phyloP scores from a whole-genome alignment of 1,140 invertebrate genomes.

The Lepidurus apus region DNA sequence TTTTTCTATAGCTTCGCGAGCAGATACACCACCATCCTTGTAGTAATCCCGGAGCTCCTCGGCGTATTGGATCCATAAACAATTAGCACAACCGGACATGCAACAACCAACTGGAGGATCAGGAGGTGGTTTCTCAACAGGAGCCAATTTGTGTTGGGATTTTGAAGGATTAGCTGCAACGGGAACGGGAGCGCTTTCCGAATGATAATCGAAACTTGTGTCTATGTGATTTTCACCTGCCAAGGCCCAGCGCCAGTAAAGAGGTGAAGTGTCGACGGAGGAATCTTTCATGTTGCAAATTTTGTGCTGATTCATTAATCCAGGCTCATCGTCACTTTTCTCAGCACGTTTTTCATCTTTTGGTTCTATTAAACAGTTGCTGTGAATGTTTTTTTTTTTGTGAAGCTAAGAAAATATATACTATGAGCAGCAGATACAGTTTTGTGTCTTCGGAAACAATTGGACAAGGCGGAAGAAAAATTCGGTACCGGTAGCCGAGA shows the following conservation, averaged over 20 bases:
- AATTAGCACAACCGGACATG: conserved; percentile 88
- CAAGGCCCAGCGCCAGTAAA: conserved; percentile 1
- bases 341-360: neutral
- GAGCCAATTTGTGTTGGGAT: neutral
- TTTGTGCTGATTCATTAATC: neutral
- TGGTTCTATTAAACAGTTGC: neutral
- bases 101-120: conserved; percentile 77
- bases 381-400: neutral
- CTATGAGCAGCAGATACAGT: neutral
- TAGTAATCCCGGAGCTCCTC: conserved; percentile 67
- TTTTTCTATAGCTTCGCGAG: conserved; percentile 66
- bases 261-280: neutral
- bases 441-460: neutral
- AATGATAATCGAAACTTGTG: neutral
- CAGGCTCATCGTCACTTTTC: neutral
- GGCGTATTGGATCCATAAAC: conserved; percentile 90
- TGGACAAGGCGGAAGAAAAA: neutral
- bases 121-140: conserved; percentile 42
- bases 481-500: neutral
- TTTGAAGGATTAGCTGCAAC: neutral
- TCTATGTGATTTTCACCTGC: conserved; percentile 8
- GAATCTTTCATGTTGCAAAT: neutral
- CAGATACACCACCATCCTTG: conserved; percentile 56
- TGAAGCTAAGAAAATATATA: neutral
- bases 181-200: neutral